Conservation (phyloP, 1,140 invertebrate genomes). For the Zaprionus davidi region DNA sequence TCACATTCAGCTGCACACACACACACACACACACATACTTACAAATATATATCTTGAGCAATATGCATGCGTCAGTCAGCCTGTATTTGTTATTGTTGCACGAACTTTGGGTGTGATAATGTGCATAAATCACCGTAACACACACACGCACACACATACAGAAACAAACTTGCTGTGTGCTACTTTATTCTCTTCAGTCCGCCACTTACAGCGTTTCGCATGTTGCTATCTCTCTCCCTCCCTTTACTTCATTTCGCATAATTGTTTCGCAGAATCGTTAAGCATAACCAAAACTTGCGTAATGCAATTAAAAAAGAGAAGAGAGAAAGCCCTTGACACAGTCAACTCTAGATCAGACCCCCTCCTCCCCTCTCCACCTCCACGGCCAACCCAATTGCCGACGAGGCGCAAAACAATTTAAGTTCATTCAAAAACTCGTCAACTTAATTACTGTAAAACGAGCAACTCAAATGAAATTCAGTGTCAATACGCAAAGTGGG, state of each 20-base stretch:
- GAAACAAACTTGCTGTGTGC: slow-evolving; percentile 7
- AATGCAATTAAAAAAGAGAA: slow-evolving; percentile 66
- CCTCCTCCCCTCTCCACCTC: background rate
- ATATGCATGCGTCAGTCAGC: slow-evolving; percentile 39
- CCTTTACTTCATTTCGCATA: slow-evolving; percentile 8
- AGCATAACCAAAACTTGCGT: slow-evolving; percentile 57
- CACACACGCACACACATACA: slow-evolving; percentile 1
- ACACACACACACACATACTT: background rate
- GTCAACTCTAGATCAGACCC: slow-evolving; percentile 48
- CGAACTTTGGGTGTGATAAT: slow-evolving; percentile 35
- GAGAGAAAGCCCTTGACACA: slow-evolving; percentile 67
- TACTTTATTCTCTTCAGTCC: slow-evolving; percentile 2
- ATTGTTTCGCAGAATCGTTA: slow-evolving; percentile 58
- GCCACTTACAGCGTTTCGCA: slow-evolving; percentile 22
- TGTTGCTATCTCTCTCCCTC: slow-evolving; percentile 17
- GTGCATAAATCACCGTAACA: slow-evolving; percentile 39
- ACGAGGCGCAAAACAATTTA: slow-evolving; percentile 66
- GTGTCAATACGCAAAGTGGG: slow-evolving; percentile 56
- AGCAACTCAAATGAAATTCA: slow-evolving; percentile 57
- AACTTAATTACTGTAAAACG: slow-evolving; percentile 63
- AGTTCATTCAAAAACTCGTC: slow-evolving; percentile 68
- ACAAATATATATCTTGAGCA: slow-evolving; percentile 11
- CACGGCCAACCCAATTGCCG: slow-evolving; percentile 48
- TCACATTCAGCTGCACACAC: slow-evolving; percentile 26
- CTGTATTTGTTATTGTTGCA: slow-evolving; percentile 14